Base-by-base conservation (phyloP, 2,797 vertebrate genomes). In the Carduelis carduelis region DNA sequence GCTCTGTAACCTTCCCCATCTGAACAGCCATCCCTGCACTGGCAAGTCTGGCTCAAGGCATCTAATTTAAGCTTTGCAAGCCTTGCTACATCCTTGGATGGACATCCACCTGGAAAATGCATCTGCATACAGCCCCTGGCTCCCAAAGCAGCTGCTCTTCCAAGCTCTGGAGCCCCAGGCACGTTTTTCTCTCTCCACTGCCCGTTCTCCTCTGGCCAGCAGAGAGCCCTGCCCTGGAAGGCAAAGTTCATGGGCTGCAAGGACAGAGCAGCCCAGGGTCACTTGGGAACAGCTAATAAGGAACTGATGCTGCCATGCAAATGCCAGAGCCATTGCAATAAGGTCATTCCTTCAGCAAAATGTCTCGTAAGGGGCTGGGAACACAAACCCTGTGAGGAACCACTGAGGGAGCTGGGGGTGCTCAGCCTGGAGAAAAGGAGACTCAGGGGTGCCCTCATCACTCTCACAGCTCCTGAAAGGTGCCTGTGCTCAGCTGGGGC, bases 291-390 rank as follows among this genome's bases (percentile, higher is more conserved):
- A 81, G 64, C 44, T 60, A 22, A 57, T 21, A 17, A 43, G 72
- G 75, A 63, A 53, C 15, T 1, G 5, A 30, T 71, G 80, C 30
- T 83, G 65, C 59, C 77, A 72, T 78, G 27, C 74, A 53, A 53
- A 44, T 13, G 32, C 43, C 27, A 41, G 56, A 41, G 12, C 20
- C 9, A 0, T 7, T n/a, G 30, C 74, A 61, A 8, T 9, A 27
- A 87, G 66, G 35, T 44, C 65, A 50, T 64, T 75, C 41, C 57
- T 81, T 78, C 2, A 63, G 66, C 64, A 69, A 92, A 94, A 69
- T 0, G 1, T 35, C 0, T 50, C 13, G 1, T 81, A 53, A 46
- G 47, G n/a, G 35, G 22, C 27, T n/a, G 3, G 50, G 50, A 52
- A 19, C 30, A 53, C 17, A 53, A 53, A 13, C 52, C 19, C 52